Evolutionary conservation across 2,113 vertebrate genomes (phyloP), one percentile per base, ranked within the genome.

Genomic region (Austrofundulus limnaeus): DNA sequence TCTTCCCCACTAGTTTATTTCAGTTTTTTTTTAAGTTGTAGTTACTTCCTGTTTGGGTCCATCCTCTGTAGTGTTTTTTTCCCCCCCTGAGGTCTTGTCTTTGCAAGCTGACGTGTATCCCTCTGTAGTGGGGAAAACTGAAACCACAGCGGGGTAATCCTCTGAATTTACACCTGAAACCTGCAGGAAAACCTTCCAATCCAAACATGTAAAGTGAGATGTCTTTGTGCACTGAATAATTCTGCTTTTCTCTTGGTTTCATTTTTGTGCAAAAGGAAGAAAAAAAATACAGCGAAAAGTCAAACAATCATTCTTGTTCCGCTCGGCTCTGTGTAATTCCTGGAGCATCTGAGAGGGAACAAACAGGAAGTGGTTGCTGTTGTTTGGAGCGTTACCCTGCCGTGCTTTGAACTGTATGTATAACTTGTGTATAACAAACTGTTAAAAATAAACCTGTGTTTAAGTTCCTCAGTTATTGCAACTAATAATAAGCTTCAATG

Each of bases 11-110:
- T 59, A 24, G 24, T 61, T n/a, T n/a, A n/a, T n/a, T n/a, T n/a
- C 72, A 65, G 38, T 17, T 53, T 52, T 17, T 16, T 15, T 43
- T 57, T 53, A 51, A 61, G 92, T 88, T 90, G 89, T 89, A 89
- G 93, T 87, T 94, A 93, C 90, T 92, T 92, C 91, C 92, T 92
- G 91, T 92, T 93, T 88, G 91, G 91, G 61, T 90, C 91, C 92
- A 90, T 93, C 93, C 93, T 95, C 94, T 91, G 94, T 20, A 2
- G 5, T 46, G 19, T 46, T 20, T 2, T 46, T 19, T 20, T 60
- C 75, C 79, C 94, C 25, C 25, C 25, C 7, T 7, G 92, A 96
- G 93, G 94, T 78, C 94, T 88, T 94, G 94, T 93, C 94, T 95
- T 95, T 84, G 94, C 90, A 90, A 93, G 80, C 93, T 89, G 92